Evolutionary conservation across 1,140 invertebrate genomes (phyloP).

Genomic region (Venturia canescens): DNA sequence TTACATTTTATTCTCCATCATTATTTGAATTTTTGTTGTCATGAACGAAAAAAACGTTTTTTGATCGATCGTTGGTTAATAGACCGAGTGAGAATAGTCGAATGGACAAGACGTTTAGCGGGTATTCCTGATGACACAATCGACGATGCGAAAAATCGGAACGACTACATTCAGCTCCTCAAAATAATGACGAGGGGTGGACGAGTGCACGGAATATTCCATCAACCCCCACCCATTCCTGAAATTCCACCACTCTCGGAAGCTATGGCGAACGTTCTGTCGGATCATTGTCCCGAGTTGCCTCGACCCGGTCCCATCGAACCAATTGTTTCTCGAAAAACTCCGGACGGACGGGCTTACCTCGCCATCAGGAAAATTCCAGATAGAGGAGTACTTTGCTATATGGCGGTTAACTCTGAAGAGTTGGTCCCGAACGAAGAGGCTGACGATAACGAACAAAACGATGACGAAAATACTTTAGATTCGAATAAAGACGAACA

Average conservation of each 20-base stretch:
- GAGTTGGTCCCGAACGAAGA: conserved; percentile 14
- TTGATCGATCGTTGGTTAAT: no score
- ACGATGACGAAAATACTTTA: background rate
- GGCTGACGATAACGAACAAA: background rate
- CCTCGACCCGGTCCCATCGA: conserved; percentile 73
- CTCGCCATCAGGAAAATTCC: conserved; percentile 74
- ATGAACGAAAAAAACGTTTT: no score
- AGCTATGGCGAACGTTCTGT: conserved; percentile 69
- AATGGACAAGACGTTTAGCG: conserved; percentile 74
- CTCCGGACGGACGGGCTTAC: conserved; percentile 76
- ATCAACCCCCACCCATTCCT: conserved; percentile 67
- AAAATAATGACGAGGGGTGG: conserved; percentile 74
- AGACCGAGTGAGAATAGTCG: conserved; percentile 76
- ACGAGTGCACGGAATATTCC: conserved; percentile 74
- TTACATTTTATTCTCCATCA: no score
- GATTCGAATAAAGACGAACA: no score
- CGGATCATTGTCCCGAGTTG: conserved; percentile 69
- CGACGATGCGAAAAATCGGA: conserved; percentile 72
- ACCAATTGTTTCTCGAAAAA: conserved; percentile 73
- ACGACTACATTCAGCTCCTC: conserved; percentile 76
- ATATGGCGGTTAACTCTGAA: conserved; percentile 77
- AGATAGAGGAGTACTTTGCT: conserved; percentile 76
- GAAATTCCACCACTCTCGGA: conserved; percentile 70
- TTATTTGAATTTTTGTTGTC: no score
- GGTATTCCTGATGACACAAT: conserved; percentile 70